Conservation (phyloP, 2,888 invertebrate species). For the Crepidodera aurea region DNA sequence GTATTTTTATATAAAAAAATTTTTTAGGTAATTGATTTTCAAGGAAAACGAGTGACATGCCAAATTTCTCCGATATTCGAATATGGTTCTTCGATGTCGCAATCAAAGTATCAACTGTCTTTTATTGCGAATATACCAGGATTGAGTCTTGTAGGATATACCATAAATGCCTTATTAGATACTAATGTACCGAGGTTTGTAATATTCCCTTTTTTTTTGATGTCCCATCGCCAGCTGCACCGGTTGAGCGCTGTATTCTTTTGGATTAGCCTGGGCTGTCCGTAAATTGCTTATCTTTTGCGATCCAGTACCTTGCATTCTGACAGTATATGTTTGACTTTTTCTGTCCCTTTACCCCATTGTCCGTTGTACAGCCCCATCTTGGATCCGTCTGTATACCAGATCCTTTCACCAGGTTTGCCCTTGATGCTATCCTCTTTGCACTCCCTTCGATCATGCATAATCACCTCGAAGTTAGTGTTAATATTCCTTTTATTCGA, state of each 20-base stretch:
- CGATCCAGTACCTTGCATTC: too few relatives aligned
- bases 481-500: too few relatives aligned
- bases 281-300: too few relatives aligned
- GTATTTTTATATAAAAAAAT: constrained; percentile 6
- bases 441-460: too few relatives aligned
- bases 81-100: constrained; percentile 69
- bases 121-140: constrained; percentile 83
- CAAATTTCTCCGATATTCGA: constrained; percentile 77
- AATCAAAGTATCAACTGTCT: constrained; percentile 78
- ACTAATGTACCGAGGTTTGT: constrained; percentile 59
- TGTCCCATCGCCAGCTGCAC: background rate
- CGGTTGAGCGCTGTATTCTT: too few relatives aligned
- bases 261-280: too few relatives aligned
- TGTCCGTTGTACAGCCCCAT: too few relatives aligned
- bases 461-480: too few relatives aligned
- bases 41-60: constrained; percentile 66
- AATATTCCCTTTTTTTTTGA: background rate
- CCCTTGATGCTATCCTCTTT: too few relatives aligned
- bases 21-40: constrained; percentile 65
- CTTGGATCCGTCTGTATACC: too few relatives aligned
- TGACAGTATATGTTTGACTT: background rate
- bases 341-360: too few relatives aligned
- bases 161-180: constrained; percentile 64
- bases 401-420: too few relatives aligned
- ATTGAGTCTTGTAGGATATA: constrained; percentile 72